Conservation (phyloP, 2,888 invertebrate genomes). For the Heliconius sara region DNA sequence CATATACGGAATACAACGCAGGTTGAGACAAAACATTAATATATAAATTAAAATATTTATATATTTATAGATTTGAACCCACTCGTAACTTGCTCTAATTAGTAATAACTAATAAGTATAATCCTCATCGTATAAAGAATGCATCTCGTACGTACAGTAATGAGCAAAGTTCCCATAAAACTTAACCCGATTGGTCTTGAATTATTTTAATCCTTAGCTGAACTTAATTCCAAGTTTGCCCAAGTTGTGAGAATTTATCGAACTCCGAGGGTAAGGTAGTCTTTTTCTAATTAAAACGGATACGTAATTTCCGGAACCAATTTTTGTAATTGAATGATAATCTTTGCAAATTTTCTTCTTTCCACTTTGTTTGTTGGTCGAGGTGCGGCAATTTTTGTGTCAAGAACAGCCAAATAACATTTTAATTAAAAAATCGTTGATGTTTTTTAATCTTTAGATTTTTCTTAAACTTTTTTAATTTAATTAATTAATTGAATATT, state of each 20-base stretch:
- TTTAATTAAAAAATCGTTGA: not conserved
- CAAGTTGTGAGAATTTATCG: constrained; percentile 46
- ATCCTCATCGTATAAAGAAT: not conserved
- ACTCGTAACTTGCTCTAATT: not conserved
- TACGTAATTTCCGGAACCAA: constrained; percentile 32
- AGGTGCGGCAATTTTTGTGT: not conserved
- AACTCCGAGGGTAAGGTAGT: constrained; percentile 31
- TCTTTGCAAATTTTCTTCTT: constrained; percentile 19
- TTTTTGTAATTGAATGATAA: constrained; percentile 34
- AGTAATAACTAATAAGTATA: too few species aligned
- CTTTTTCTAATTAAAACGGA: constrained; percentile 41
- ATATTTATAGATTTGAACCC: not conserved
- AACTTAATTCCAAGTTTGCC: constrained; percentile 41
- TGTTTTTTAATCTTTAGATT: not conserved
- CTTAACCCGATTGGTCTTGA: constrained; percentile 44
- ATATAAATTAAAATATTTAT: not conserved
- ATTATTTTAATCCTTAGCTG: constrained; percentile 44
- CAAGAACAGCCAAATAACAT: not conserved
- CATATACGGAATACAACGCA: too few species aligned
- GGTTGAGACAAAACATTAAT: too few species aligned
- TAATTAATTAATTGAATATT: too few species aligned
- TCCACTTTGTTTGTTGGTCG: constrained; percentile 6
- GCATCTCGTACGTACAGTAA: constrained; percentile 35
- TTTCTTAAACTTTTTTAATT: not conserved
- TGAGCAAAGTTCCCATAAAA: constrained; percentile 44